phyloP scores from a whole-genome alignment of 2,797 vertebrate species.

The Apogon hyalosoma region DNA sequence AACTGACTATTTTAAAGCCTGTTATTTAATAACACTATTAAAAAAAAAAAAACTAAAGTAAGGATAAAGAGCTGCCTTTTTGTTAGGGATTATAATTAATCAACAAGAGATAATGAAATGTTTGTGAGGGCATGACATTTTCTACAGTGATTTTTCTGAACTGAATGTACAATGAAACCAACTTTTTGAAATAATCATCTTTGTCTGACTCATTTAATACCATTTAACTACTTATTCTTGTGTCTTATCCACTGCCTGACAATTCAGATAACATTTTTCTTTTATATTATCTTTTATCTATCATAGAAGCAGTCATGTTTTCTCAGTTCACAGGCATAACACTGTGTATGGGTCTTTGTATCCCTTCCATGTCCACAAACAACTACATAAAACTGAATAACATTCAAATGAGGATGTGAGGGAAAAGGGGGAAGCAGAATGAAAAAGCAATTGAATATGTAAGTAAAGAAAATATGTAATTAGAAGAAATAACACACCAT shows the following conservation, averaged over 20 bases:
- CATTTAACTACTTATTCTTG: conserved; percentile 13
- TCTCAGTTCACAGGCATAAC: no score
- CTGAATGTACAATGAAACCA: conserved; percentile 69
- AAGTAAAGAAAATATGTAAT: no score
- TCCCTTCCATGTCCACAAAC: no score
- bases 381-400: no score
- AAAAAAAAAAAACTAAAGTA: conserved; percentile 23
- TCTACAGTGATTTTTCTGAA: conserved; percentile 58
- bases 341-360: no score
- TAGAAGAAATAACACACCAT: no score
- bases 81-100: conserved; percentile 42
- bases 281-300: no score
- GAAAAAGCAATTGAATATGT: no score
- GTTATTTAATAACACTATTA: conserved; percentile 23
- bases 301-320: no score
- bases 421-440: no score
- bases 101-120: conserved; percentile 33
- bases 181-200: conserved; percentile 49
- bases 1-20: conserved; percentile 36
- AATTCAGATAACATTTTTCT: not conserved
- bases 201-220: conserved; percentile 23
- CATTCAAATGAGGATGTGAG: no score
- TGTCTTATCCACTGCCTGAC: not conserved
- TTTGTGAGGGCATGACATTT: conserved; percentile 41
- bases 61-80: conserved; percentile 37